Conservation (phyloP, 2,797 vertebrate species). For the Xiphorhynchus erythropygius region DNA sequence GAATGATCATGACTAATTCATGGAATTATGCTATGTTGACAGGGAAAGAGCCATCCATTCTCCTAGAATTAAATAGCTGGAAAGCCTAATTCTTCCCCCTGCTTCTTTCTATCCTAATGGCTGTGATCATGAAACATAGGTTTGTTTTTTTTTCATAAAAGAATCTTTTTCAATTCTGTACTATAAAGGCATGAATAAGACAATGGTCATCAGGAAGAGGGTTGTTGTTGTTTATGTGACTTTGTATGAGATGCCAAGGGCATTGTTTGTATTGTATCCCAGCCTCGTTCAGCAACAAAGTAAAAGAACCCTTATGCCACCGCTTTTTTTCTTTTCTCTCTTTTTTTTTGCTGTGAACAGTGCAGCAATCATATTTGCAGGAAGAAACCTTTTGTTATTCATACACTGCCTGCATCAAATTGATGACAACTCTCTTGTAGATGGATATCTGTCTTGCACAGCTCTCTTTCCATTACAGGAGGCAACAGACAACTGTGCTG, state of each 20-base stretch:
- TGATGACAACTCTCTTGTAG: background rate
- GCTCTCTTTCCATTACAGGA: constrained; percentile 45
- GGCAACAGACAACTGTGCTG: background rate
- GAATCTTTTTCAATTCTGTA: background rate
- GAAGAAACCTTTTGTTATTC: background rate
- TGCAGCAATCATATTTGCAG: background rate
- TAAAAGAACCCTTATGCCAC: background rate
- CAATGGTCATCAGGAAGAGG: background rate
- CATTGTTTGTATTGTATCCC: background rate
- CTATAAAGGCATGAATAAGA: background rate
- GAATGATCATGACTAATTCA: background rate
- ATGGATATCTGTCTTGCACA: background rate
- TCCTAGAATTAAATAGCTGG: background rate
- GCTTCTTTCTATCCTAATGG: background rate
- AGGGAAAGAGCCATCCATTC: background rate
- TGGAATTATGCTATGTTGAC: background rate
- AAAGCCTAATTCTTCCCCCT: background rate
- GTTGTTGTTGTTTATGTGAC: background rate
- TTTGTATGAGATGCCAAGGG: background rate
- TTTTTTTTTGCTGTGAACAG: background rate
- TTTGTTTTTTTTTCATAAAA: background rate
- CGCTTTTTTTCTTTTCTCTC: too few relatives aligned
- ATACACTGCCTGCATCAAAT: background rate
- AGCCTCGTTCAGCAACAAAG: background rate
- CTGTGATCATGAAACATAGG: background rate